Evolutionary conservation across 2,888 invertebrate species (phyloP), one percentile per base, ranked within the genome.

Genomic region (Polyommatus iphigenia): DNA sequence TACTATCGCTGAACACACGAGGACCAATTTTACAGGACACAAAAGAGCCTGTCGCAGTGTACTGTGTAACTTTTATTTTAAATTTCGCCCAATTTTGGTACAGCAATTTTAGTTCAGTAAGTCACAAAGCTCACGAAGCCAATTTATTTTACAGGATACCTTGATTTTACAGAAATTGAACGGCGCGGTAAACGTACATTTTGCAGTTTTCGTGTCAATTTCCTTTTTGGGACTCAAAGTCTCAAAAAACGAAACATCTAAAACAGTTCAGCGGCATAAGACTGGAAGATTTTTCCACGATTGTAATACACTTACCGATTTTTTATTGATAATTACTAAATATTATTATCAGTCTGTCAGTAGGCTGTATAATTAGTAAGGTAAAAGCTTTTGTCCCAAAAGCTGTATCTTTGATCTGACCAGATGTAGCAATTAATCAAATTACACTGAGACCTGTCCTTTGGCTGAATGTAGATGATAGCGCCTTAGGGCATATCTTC

Each of bases 41-140:
- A 62, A 62, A 20, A 24, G 62, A 62, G 62, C 62, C 62, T 62
- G 24, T 24, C 59, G 20, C 24, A 62, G 62, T 24, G 24, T 24
- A 62, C 24, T 24, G 62, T 24, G 24, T 24, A 62, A 62, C 62
- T 62, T 62, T 62, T 62, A 24, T 62, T 62, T 62, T 62, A 62
- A 62, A n/a, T 59, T 59, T 59, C 24, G 10, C 20, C 3, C 24
- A 10, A 24, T 62, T 62, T 62, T 62, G 24, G 62, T 62, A 24
- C 20, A 24, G 62, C 62, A 24, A 62, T 24, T 62, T 62, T 62
- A 13, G 20, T 62, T 62, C 24, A 62, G 62, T 24, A 62, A 62
- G 62, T 62, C 62, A 24, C 62, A 62, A 62, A 62, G 24, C 62
- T 62, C 8, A 20, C 62, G 8, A 62, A 62, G 24, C 13, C 20